phyloP scores from a whole-genome alignment of 2,888 invertebrate species.

The Xanthostigma xanthostigma region DNA sequence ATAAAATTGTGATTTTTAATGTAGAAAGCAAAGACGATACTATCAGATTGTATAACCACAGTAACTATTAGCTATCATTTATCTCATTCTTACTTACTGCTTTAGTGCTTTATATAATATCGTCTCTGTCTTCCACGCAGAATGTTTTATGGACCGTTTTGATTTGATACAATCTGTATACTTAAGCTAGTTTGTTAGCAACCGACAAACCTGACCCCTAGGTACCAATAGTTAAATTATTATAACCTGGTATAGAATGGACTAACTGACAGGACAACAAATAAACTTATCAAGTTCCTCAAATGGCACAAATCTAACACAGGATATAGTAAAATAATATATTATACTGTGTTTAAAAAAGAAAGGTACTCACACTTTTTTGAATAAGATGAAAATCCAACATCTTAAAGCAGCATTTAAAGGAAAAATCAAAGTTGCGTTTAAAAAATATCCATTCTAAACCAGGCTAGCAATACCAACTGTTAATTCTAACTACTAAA shows the following conservation, averaged over 20 bases:
- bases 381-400: constrained; percentile 22
- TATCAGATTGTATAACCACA: too few relatives aligned
- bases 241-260: constrained; percentile 18
- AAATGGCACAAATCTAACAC: neutral
- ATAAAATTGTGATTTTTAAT: too few relatives aligned
- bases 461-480: constrained; percentile 5
- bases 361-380: constrained; percentile 25
- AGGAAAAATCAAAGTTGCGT: neutral
- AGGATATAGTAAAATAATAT: too few relatives aligned
- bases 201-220: neutral
- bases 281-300: neutral
- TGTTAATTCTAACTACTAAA: neutral
- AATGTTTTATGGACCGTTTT: too few relatives aligned
- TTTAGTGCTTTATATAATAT: too few relatives aligned
- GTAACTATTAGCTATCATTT: too few relatives aligned
- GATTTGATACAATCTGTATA: too few relatives aligned
- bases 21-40: too few relatives aligned
- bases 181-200: neutral
- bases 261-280: constrained; percentile 5
- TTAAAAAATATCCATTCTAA: constrained; percentile 6
- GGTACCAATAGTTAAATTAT: neutral
- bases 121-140: too few relatives aligned
- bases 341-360: neutral
- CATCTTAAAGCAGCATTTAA: constrained; percentile 11
- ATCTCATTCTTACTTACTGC: too few relatives aligned